Percentiles rank a stretch among this genome's conserved stretches.
Conservation (phyloP, 1,140 invertebrate species). For the Euura saliciscinereae region DNA sequence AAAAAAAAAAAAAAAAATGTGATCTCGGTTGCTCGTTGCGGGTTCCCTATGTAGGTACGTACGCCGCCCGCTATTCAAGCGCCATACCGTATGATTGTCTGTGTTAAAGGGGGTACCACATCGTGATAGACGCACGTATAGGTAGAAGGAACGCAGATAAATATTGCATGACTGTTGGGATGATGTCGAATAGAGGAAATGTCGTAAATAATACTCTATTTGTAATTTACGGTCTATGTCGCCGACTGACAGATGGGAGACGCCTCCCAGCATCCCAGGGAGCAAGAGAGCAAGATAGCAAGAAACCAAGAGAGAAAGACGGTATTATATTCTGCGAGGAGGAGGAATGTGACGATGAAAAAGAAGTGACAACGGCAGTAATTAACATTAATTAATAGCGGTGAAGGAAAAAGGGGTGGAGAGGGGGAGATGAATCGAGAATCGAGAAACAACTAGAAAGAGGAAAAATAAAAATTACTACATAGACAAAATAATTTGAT, state of each 20-base stretch:
- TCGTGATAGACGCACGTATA: neutral
- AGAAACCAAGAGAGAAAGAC: too few relatives aligned
- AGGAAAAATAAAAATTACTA: too few relatives aligned
- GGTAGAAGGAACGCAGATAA: neutral
- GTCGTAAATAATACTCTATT: conserved; percentile 4
- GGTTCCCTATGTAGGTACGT: neutral
- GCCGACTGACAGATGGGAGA: neutral
- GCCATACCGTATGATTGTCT: neutral
- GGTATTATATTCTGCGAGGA: too few relatives aligned
- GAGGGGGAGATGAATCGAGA: too few relatives aligned
- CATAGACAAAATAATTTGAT: too few relatives aligned
- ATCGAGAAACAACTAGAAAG: too few relatives aligned
- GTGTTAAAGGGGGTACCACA: neutral
- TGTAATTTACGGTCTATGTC: neutral
- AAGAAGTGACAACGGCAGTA: too few relatives aligned
- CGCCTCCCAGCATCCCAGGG: neutral
- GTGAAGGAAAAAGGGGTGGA: neutral
- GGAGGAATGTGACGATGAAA: too few relatives aligned
- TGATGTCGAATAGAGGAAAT: neutral
- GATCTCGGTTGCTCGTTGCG: neutral
- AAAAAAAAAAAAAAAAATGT: too few relatives aligned
- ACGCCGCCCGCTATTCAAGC: neutral
- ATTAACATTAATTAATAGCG: neutral
- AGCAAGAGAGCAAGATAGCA: too few relatives aligned
- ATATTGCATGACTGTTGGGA: conserved; percentile 5